Evolutionary conservation across 2,113 vertebrate genomes (phyloP).

Genomic region (Ranitomeya variabilis): DNA sequence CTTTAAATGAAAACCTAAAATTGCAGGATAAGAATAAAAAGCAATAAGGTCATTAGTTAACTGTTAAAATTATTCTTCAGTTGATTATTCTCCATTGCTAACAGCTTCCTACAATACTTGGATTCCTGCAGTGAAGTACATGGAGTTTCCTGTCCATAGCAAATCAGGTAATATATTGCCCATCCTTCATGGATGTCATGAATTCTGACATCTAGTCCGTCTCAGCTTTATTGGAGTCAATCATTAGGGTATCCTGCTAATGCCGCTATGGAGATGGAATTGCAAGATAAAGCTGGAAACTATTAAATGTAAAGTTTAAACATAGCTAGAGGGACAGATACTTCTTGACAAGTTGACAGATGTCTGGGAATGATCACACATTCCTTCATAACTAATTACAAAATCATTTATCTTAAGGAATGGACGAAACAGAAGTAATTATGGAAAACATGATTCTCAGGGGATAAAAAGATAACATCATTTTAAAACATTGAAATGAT

Average conservation of each 20-base stretch:
- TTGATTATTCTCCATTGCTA: background rate
- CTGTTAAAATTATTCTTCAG: background rate
- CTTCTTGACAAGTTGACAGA: constrained; percentile 84
- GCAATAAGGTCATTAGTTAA: background rate
- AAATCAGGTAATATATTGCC: background rate
- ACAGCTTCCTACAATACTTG: background rate
- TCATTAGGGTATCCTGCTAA: constrained; percentile 79
- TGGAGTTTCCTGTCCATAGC: background rate
- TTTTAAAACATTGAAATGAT: constrained; percentile 79
- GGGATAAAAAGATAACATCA: constrained; percentile 84
- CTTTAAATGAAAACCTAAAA: background rate
- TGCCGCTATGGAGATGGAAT: constrained; percentile 74
- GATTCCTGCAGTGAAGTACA: background rate
- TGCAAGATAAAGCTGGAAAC: constrained; percentile 79
- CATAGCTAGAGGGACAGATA: constrained; percentile 82
- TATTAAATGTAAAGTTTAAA: constrained; percentile 87
- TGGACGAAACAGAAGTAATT: constrained; percentile 85
- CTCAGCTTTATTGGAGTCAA: constrained; percentile 76
- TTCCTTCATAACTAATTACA: constrained; percentile 84
- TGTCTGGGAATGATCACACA: constrained; percentile 78
- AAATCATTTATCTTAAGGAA: constrained; percentile 86
- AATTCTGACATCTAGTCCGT: constrained; percentile 76
- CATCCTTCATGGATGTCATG: constrained; percentile 65
- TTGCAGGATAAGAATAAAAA: background rate
- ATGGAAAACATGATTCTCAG: constrained; percentile 83